These are phyloP conservation scores for Elymnias hypermnestra DNA, from an alignment of 1,140 invertebrate genomes.

Conservation along the genomic window DNA sequence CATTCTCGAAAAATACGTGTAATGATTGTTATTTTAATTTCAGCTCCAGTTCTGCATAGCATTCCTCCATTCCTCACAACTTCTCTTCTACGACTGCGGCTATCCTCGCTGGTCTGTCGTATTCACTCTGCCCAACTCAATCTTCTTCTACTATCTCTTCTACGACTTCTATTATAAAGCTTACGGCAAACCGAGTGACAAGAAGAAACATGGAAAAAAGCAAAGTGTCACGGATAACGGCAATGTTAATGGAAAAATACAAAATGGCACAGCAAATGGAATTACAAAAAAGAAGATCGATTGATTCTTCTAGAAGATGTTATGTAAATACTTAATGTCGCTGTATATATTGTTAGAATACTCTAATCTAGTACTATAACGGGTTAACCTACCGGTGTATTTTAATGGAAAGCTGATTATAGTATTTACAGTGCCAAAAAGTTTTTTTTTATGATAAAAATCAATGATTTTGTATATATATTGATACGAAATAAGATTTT, in stretches of 20 bases:
- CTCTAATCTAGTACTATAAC: no score
- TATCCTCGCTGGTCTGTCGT: slow-evolving; percentile 86
- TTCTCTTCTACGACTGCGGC: slow-evolving; percentile 90
- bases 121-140: slow-evolving; percentile 85
- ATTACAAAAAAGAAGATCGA: slow-evolving; percentile 13
- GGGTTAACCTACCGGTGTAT: no score
- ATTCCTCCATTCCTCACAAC: slow-evolving; percentile 87
- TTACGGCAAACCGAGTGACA: slow-evolving; percentile 72
- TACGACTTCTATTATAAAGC: slow-evolving; percentile 87
- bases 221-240: slow-evolving; percentile 3
- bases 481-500: no score
- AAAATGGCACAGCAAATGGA: slow-evolving; percentile 21
- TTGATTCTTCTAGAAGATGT: slow-evolving; percentile 5
- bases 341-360: no score
- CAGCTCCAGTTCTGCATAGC: slow-evolving; percentile 87
- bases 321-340: no score
- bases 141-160: slow-evolving; percentile 89
- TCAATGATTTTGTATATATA: no score
- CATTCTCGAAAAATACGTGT: no score
- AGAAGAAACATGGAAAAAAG: slow-evolving; percentile 18
- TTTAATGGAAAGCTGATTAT: no score
- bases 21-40: slow-evolving; percentile 33
- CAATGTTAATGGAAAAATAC: slow-evolving; percentile 18
- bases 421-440: no score
- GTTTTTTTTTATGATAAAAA: no score